phyloP scores from a whole-genome alignment of 2,888 invertebrate genomes.

The Amphimallon solstitiale region DNA sequence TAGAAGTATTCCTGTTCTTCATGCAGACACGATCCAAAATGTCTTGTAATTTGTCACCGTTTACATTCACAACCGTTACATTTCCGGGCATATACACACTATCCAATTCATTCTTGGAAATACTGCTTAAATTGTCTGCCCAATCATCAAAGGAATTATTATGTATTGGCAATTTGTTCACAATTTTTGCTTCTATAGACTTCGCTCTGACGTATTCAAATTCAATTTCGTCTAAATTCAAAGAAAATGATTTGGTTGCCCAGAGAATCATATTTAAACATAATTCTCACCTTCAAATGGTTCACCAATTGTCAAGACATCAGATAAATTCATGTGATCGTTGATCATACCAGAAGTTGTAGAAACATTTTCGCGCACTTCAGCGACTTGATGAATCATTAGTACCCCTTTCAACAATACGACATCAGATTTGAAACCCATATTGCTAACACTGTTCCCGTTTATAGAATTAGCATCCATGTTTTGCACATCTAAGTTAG shows the following conservation, averaged over 20 bases:
- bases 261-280: too few relatives aligned
- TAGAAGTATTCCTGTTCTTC: conserved; percentile 58
- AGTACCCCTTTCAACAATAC: conserved; percentile 52
- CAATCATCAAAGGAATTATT: conserved; percentile 34
- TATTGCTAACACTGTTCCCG: conserved; percentile 41
- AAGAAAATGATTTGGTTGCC: not conserved
- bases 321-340: conserved; percentile 25
- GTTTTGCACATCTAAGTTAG: conserved; percentile 50
- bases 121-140: not conserved
- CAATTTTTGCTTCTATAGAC: conserved; percentile 43
- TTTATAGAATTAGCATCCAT: conserved; percentile 54
- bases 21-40: conserved; percentile 63
- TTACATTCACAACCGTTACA: conserved; percentile 60
- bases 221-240: conserved; percentile 37
- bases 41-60: conserved; percentile 63
- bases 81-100: conserved; percentile 53
- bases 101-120: conserved; percentile 30
- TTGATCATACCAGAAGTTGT: conserved; percentile 40
- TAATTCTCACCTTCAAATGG: too few relatives aligned
- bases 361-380: conserved; percentile 45
- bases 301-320: not conserved
- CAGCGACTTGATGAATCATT: conserved; percentile 48
- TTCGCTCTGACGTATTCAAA: conserved; percentile 49
- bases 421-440: conserved; percentile 47
- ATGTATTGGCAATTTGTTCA: conserved; percentile 48